Evolutionary conservation across 1,140 invertebrate genomes (phyloP).

Genomic region (Mesaphorura yosii): DNA sequence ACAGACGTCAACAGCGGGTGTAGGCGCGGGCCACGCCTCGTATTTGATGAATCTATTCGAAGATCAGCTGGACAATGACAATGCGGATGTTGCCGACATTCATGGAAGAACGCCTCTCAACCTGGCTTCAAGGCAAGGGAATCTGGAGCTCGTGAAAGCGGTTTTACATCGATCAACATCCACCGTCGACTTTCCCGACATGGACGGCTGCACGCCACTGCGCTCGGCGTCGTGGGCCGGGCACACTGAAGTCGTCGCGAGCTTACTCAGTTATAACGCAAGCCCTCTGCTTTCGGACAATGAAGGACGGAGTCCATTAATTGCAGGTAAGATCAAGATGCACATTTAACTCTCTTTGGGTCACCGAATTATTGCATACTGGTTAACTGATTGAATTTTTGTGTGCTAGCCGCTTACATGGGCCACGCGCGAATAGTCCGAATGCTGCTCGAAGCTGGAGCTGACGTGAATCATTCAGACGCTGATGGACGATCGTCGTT

Average conservation of each 20-base stretch:
- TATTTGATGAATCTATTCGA: conserved; percentile 53
- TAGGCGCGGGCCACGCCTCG: no score
- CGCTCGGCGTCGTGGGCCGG: conserved; percentile 46
- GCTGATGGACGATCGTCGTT: conserved; percentile 71
- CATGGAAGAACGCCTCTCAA: conserved; percentile 72
- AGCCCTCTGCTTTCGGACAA: conserved; percentile 53
- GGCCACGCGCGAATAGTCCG: conserved; percentile 85
- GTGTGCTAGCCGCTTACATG: conserved; percentile 59
- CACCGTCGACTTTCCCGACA: background rate
- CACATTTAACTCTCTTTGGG: conserved; percentile 32
- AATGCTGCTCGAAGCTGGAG: conserved; percentile 68
- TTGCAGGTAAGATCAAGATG: conserved; percentile 54
- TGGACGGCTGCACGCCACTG: conserved; percentile 41
- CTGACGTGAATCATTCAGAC: conserved; percentile 75
- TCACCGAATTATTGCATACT: no score
- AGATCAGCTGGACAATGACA: conserved; percentile 46
- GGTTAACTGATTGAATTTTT: no score
- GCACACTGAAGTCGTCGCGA: conserved; percentile 71
- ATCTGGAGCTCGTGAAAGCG: conserved; percentile 39
- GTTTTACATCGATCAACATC: conserved; percentile 38
- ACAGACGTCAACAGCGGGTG: conserved; percentile 19
- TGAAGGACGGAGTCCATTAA: conserved; percentile 67
- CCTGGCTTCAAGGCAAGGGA: conserved; percentile 57
- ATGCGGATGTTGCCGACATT: conserved; percentile 53
- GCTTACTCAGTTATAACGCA: conserved; percentile 65